Conservation (phyloP, 2,888 invertebrate genomes). For the Aleiodes testaceus region DNA sequence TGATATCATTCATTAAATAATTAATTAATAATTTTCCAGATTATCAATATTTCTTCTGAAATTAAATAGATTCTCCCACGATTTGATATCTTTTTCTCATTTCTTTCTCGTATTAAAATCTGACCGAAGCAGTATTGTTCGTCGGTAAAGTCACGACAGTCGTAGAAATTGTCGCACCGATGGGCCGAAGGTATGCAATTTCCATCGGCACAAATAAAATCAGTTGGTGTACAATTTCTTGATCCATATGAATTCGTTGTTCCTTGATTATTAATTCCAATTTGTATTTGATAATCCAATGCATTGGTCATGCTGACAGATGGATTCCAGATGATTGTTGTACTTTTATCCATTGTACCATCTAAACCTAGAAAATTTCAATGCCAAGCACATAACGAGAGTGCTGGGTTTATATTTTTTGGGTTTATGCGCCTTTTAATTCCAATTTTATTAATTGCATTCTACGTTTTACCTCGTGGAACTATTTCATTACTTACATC, state of each 20-base stretch:
- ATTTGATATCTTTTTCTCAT: slow-evolving; percentile 52
- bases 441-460: background rate
- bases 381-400: slow-evolving; percentile 66
- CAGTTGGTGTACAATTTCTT: slow-evolving; percentile 71
- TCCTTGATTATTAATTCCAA: slow-evolving; percentile 67
- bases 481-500: slow-evolving; percentile 8
- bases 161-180: slow-evolving; percentile 92
- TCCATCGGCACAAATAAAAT: slow-evolving; percentile 78
- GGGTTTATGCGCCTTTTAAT: background rate
- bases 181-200: slow-evolving; percentile 85
- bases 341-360: slow-evolving; percentile 65
- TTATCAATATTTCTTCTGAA: slow-evolving; percentile 52
- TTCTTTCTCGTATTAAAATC: slow-evolving; percentile 61
- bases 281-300: slow-evolving; percentile 62
- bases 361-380: slow-evolving; percentile 68
- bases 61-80: background rate
- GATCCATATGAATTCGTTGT: slow-evolving; percentile 64
- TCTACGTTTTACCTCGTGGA: no score
- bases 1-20: slow-evolving; percentile 4
- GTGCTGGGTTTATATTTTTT: slow-evolving; percentile 48
- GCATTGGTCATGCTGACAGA: slow-evolving; percentile 55
- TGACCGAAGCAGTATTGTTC: slow-evolving; percentile 89
- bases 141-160: slow-evolving; percentile 92
- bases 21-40: slow-evolving; percentile 53
- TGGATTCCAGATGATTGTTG: slow-evolving; percentile 60